A percentile compares a stretch with the other conserved stretches of the same genome.
These are phyloP conservation scores for Cerastis rubricosa DNA, from an alignment of 2,888 invertebrate genomes.

Conservation along the genomic window DNA sequence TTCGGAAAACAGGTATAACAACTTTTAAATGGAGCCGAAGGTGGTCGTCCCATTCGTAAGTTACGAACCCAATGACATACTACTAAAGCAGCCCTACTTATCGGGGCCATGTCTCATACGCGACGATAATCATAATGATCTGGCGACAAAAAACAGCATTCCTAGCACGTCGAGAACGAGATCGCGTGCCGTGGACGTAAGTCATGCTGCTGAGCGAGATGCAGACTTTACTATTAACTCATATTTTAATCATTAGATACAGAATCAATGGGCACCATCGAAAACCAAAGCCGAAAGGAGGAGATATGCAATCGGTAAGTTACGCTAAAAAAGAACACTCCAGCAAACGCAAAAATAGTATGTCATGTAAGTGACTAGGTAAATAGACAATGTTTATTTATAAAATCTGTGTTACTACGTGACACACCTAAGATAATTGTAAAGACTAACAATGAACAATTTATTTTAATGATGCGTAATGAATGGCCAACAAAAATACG, in stretches of 20 bases:
- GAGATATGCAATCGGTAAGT: not conserved
- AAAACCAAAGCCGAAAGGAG: not conserved
- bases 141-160: constrained; percentile 82
- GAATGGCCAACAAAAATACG: constrained; percentile 62
- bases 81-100: constrained; percentile 61
- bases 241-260: constrained; percentile 47
- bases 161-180: constrained; percentile 74
- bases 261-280: constrained; percentile 4
- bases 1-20: not conserved
- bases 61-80: constrained; percentile 15
- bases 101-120: constrained; percentile 72
- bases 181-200: constrained; percentile 77
- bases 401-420: constrained; percentile 51
- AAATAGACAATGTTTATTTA: constrained; percentile 46
- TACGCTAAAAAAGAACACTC: not conserved
- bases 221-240: constrained; percentile 55
- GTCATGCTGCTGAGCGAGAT: constrained; percentile 58
- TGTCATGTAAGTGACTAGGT: constrained; percentile 34
- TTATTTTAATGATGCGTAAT: constrained; percentile 71
- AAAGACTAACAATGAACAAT: constrained; percentile 69
- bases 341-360: constrained; percentile 30
- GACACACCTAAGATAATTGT: constrained; percentile 61
- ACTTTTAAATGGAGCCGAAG: not conserved
- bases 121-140: constrained; percentile 76
- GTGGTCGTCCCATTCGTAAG: too few relatives aligned